Percentiles rank a stretch among this genome's conserved stretches.
Conservation (phyloP, 1,140 invertebrate genomes). For the Nilaparvata lugens region DNA sequence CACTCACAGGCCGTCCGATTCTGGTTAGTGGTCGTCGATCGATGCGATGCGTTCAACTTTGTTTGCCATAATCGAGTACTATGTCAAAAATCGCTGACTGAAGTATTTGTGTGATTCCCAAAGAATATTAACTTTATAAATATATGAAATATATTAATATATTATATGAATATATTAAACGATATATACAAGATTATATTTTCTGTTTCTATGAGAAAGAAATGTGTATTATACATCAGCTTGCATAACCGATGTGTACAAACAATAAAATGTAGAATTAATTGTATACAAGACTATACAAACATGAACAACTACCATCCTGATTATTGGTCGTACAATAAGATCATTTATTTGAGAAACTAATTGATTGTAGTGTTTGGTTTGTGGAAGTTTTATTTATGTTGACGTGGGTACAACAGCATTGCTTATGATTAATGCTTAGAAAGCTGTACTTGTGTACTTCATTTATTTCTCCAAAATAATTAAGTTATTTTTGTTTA, state of each 20-base stretch:
- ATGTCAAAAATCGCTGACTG: slow-evolving; percentile 1
- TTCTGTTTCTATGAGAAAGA: neutral
- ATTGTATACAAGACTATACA: no score
- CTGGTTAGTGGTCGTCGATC: neutral
- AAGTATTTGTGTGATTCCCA: neutral
- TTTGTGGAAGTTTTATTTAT: no score
- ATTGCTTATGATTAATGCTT: no score
- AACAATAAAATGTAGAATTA: neutral
- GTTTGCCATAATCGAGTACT: neutral
- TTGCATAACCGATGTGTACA: neutral
- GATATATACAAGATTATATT: neutral
- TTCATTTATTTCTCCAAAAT: no score
- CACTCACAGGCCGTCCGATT: neutral
- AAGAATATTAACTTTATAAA: slow-evolving; percentile 1
- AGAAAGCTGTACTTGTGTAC: no score
- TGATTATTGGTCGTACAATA: no score
- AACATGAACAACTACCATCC: no score
- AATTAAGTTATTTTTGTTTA: no score
- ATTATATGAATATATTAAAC: neutral
- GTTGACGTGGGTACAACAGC: no score
- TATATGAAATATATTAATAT: slow-evolving; percentile 4
- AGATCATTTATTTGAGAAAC: no score
- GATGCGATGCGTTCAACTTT: neutral
- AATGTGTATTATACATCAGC: neutral
- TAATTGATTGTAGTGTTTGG: no score